Percentiles rank a stretch among this genome's conserved stretches.
Evolutionary conservation across 2,888 invertebrate genomes (phyloP).

Genomic region (Agrenia bidenticulata): DNA sequence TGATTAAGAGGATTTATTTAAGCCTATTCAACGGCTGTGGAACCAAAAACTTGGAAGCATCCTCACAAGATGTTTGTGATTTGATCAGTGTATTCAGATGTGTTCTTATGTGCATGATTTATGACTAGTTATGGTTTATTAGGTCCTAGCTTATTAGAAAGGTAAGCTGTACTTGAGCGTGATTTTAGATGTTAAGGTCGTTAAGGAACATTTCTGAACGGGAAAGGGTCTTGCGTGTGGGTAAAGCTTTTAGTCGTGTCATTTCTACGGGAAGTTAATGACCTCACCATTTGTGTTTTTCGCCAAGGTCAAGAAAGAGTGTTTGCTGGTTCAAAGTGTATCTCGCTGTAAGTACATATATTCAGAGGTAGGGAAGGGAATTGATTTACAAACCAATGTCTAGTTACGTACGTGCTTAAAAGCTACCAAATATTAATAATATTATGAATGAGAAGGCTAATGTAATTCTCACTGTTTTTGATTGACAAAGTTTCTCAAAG

Average conservation of each 20-base stretch:
- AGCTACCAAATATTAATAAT: not conserved
- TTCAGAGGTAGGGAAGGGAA: too few relatives aligned
- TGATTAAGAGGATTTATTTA: too few relatives aligned
- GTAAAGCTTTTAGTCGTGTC: too few relatives aligned
- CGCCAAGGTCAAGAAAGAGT: not conserved
- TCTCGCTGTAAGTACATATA: not conserved
- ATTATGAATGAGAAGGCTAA: not conserved
- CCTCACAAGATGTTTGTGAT: constrained; percentile 6
- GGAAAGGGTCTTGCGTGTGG: too few relatives aligned
- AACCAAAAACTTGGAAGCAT: not conserved
- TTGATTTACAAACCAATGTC: not conserved
- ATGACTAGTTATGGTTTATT: too few relatives aligned
- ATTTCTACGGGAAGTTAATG: too few relatives aligned
- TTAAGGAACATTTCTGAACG: too few relatives aligned
- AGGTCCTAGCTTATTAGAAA: too few relatives aligned
- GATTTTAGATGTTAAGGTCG: too few relatives aligned
- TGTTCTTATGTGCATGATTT: not conserved
- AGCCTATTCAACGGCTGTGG: not conserved
- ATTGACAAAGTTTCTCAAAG: not conserved
- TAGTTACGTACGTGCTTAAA: not conserved
- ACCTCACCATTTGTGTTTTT: too few relatives aligned
- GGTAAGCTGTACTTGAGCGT: too few relatives aligned
- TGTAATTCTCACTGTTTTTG: not conserved
- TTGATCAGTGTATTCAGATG: constrained; percentile 4
- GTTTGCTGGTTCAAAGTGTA: constrained; percentile 23